Base-by-base conservation (phyloP, 2,888 invertebrate species). In the Blera fallax region DNA sequence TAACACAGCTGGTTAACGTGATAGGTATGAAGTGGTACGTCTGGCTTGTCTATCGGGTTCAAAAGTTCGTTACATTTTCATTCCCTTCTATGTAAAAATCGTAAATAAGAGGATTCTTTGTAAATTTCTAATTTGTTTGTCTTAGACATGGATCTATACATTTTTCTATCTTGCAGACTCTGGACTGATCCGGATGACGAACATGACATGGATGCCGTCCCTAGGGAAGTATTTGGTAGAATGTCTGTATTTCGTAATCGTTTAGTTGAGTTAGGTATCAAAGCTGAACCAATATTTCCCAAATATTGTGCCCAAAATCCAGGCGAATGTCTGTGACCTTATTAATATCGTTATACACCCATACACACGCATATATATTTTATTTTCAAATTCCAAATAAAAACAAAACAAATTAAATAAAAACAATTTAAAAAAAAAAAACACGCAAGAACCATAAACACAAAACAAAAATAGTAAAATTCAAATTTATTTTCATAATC, bases 261-360 rank as follows among this genome's bases (percentile, higher is more conserved):
- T 11, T 89, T 92, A 48, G 90, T 92, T 10, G 92, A 92, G 83
- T 87, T 92, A 87, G 92, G 92, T 52, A 87, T 92, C 4, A 90
- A 91, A 72, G 92, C 92, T 0, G 92, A 92, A 87, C 91, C 92
- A 16, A 90, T 92, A 76, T 92, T 92, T 87, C 92, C 92, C 18
- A 92, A 92, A 88, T 92, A 92, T 88, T 92, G 92, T 88, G 90
- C 91, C 79, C 92, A 92, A 90, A 92, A 92, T 89, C 92, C 91
- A 48, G 92, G 91, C 87, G 92, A 92, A 89, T 92, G 92, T 88
- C 90, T 92, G 90, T 92, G 92, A 92, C 91, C 91, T 89, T 90
- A 89, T 87, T 88, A 89, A 81, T 90, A 90, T 89, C 87, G 0
- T 16, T 1, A 7, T 6, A 60, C 10, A 27, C 27, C 16, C 21